Evolutionary conservation across 1,140 invertebrate genomes (phyloP), one percentile per base, ranked within the genome.

Genomic region (Holcopasites calliopsidis): DNA sequence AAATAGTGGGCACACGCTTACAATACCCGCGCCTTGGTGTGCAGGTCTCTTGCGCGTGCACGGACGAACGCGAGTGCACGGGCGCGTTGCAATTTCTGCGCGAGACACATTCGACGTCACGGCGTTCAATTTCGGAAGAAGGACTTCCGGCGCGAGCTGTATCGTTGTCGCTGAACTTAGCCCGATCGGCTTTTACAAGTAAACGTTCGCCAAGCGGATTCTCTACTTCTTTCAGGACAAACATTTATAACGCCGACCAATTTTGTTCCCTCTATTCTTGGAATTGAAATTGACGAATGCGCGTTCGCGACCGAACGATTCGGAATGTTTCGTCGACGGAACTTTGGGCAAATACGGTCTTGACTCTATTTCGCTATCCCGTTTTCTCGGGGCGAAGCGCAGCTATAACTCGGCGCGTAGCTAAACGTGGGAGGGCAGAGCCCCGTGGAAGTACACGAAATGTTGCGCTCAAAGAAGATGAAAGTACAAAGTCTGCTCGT

Each of bases 101-200:
- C 55, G 66, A 73, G 71, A 65, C 71, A 73, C 40, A 74, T 44
- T 47, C 62, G 18, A 42, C 33, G n/a, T 21, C 16, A 21, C 26
- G 28, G 35, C 79, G 52, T 80, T 79, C 65, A 82, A 80, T 82
- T 82, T 71, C 73, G 65, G n/a, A 60, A 38, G 21, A 47, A n/a
- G 28, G 47, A 57, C 70, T 79, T 35, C 26, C 61, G 28, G 35
- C 33, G 42, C 42, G n/a, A 70, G 35, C 68, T 61, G 80, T 80
- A 81, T 70, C 33, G 47, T 23, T 64, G 55, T 47, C 72, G 44
- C 31, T 23, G 44, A 55, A 60, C 65, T 26, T 16, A n/a, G 44
- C 42, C 28, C 44, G 16, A 21, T 13, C 31, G 26, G 44, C n/a
- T 10, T 47, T 31, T 11, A 23, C 26, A 4, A 26, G 5, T 6